Base-by-base conservation (phyloP, 1,140 invertebrate species). In the Drosophila santomea region DNA sequence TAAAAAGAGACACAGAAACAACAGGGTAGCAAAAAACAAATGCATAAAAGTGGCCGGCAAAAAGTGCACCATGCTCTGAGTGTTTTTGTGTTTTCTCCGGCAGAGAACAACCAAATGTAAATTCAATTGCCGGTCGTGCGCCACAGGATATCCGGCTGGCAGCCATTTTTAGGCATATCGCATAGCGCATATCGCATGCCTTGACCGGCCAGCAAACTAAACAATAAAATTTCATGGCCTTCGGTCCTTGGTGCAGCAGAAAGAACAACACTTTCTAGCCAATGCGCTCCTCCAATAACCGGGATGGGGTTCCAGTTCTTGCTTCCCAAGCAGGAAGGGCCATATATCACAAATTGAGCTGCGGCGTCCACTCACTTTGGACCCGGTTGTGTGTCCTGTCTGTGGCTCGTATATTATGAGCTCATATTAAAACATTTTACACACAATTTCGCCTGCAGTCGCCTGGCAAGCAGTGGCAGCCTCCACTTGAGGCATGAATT, bases 341-440 rank as follows among this genome's bases (percentile, higher is more conserved):
- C 39, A 88, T 88, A 88, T 89, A 88, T 88, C 83, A 83, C 66
- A 88, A 83, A 88, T 88, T 88, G 83, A 88, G 84, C 80, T 86
- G 74, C 61, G 74, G 60, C 77, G 56, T 52, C 77, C 58, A 47
- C 60, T 55, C 45, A 52, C 44, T 58, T 43, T 47, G 35, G 15
- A 4, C 28, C 4, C 43, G 35, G 25, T 58, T 14, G 17, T 17
- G 17, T 17, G 45, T 45, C 41, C 43, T 44, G 63, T 78, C 75
- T 75, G 62, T 51, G 61, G 75, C 57, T 84, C 83, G 64, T 89
- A 80, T 88, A 88, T 88, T 88, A 88, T 89, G 79, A 83, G 76
- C 83, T 80, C 75, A 89, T 88, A 88, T 88, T 88, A 89, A 88
- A 88, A 88, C 83, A 88, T 88, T 89, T 88, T 88, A 88, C 84